These are phyloP conservation scores for Sphinx pinastri DNA, from an alignment of 2,888 invertebrate species.

Conservation along the genomic window DNA sequence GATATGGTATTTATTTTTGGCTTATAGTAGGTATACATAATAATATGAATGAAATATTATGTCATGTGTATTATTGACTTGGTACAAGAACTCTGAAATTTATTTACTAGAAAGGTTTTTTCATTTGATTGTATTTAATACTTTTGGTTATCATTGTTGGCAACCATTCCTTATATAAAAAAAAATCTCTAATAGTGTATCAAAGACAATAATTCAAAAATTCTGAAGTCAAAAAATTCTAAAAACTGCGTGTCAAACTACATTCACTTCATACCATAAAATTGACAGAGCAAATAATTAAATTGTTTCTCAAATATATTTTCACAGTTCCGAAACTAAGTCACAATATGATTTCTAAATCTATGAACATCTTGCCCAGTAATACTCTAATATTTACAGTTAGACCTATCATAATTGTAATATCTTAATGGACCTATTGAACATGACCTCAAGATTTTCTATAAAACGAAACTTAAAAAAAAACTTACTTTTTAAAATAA, in stretches of 20 bases:
- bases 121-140: neutral
- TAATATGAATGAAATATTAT: neutral
- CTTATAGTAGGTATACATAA: neutral
- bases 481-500: neutral
- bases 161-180: too few species aligned
- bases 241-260: too few species aligned
- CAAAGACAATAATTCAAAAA: too few species aligned
- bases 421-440: neutral
- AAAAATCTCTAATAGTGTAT: too few species aligned
- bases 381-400: constrained; percentile 22
- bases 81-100: neutral
- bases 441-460: neutral
- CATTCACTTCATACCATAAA: too few species aligned
- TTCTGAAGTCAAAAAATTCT: too few species aligned
- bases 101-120: neutral
- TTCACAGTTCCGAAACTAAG: neutral
- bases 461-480: neutral
- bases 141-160: too few species aligned
- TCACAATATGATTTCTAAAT: too few species aligned
- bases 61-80: too few species aligned
- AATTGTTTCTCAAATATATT: neutral
- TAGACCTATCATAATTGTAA: constrained; percentile 12
- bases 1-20: constrained; percentile 15
- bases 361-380: neutral
- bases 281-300: too few species aligned